Conservation (phyloP, 2,888 invertebrate genomes). For the Drosophila paranaensis region DNA sequence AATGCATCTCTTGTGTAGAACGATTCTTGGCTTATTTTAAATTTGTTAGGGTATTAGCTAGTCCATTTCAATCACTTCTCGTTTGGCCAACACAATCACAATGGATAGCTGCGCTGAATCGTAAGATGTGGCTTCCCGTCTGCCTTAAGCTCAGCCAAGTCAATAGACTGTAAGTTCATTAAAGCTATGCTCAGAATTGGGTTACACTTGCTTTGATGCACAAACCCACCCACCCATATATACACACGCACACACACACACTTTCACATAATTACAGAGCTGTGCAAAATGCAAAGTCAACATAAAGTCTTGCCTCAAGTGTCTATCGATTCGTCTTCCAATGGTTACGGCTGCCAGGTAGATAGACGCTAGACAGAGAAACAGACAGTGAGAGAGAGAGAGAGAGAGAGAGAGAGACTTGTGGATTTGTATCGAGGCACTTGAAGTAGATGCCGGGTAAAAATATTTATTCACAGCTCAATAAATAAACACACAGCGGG, state of each 20-base stretch:
- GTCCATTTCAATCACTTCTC: not conserved
- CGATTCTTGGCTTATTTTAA: no score
- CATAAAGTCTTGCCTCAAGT: slow-evolving; percentile 53
- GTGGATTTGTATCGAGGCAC: slow-evolving; percentile 25
- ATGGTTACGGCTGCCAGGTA: slow-evolving; percentile 4
- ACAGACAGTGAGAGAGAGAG: no score
- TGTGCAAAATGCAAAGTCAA: slow-evolving; percentile 68
- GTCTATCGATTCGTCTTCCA: slow-evolving; percentile 58
- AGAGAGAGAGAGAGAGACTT: not conserved
- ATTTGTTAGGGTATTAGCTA: slow-evolving; percentile 14
- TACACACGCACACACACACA: slow-evolving; percentile 1
- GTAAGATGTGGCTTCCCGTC: slow-evolving; percentile 15
- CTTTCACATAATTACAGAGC: slow-evolving; percentile 54
- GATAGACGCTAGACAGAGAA: not conserved
- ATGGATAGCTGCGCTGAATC: slow-evolving; percentile 13
- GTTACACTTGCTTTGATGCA: slow-evolving; percentile 49
- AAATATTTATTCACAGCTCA: slow-evolving; percentile 77
- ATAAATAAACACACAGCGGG: slow-evolving; percentile 67
- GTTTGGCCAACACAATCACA: slow-evolving; percentile 47
- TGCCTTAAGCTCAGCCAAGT: slow-evolving; percentile 50
- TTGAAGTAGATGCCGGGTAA: slow-evolving; percentile 49
- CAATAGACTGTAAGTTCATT: slow-evolving; percentile 77
- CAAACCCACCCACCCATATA: slow-evolving; percentile 9
- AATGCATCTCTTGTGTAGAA: no score
- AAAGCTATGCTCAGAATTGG: slow-evolving; percentile 68